Conservation (phyloP, 2,113 vertebrate species). For the Pelodiscus sinensis region DNA sequence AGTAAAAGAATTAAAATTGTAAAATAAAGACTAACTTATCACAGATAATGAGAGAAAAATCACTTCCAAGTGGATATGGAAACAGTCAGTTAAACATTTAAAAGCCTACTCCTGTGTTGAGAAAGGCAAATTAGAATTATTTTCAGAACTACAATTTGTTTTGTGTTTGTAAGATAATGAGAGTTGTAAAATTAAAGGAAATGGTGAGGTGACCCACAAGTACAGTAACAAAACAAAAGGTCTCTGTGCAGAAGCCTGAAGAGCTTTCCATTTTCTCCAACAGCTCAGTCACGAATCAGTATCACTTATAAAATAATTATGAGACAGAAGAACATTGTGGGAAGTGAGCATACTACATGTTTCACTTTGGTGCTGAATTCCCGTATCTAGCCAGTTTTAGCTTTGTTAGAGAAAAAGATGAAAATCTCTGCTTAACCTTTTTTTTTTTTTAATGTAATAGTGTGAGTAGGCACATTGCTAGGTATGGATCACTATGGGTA, state of each 20-base stretch:
- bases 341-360: neutral
- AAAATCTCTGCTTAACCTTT: neutral
- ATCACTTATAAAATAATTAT: neutral
- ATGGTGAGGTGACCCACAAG: neutral
- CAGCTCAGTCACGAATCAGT: neutral
- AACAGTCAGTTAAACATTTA: neutral
- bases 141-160: conserved; percentile 11
- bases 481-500: neutral
- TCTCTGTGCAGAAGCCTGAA: conserved; percentile 7
- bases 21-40: neutral
- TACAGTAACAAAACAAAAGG: neutral
- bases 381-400: neutral
- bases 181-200: neutral
- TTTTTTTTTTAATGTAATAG: neutral
- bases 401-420: neutral
- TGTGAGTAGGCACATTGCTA: neutral
- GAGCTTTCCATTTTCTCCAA: neutral
- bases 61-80: too few relatives aligned
- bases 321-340: neutral
- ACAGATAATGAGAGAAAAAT: neutral
- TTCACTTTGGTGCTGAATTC: neutral
- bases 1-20: neutral
- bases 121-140: conserved; percentile 20
- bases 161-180: neutral
- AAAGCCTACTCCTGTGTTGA: conserved; percentile 2